These are phyloP conservation scores for Chrysochloris asiatica DNA, from an alignment of 2,113 vertebrate genomes.

Conservation along the genomic window DNA sequence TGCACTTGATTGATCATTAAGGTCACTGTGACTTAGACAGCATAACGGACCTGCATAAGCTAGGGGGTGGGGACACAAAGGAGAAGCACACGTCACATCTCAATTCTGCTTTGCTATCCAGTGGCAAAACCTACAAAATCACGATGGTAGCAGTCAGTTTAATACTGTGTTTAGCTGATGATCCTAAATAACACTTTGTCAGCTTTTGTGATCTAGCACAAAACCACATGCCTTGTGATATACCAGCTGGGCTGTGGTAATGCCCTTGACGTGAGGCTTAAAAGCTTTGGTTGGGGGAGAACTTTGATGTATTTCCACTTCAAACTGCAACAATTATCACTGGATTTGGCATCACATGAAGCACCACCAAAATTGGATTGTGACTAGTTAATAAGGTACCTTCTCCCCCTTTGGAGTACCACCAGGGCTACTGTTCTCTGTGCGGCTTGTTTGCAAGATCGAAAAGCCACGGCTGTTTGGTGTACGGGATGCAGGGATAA, in stretches of 20 bases:
- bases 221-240: constrained; percentile 65
- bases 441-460: constrained; percentile 29
- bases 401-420: not conserved
- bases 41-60: not conserved
- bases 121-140: constrained; percentile 11
- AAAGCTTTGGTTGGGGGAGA: constrained; percentile 53
- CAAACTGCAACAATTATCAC: constrained; percentile 36
- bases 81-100: not conserved
- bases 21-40: constrained; percentile 12
- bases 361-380: constrained; percentile 48
- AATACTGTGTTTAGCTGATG: constrained; percentile 58
- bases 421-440: not conserved
- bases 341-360: not conserved
- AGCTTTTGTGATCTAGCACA: constrained; percentile 67
- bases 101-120: not conserved
- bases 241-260: constrained; percentile 55
- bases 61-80: too few relatives aligned
- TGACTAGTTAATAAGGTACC: not conserved
- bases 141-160: not conserved
- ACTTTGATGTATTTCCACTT: constrained; percentile 57
- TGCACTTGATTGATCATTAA: not conserved
- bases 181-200: constrained; percentile 72
- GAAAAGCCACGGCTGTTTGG: constrained; percentile 14
- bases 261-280: constrained; percentile 65
- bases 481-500: constrained; percentile 54